Base-by-base conservation (phyloP, 2,888 invertebrate genomes). In the Rhamphomyia laevipes region DNA sequence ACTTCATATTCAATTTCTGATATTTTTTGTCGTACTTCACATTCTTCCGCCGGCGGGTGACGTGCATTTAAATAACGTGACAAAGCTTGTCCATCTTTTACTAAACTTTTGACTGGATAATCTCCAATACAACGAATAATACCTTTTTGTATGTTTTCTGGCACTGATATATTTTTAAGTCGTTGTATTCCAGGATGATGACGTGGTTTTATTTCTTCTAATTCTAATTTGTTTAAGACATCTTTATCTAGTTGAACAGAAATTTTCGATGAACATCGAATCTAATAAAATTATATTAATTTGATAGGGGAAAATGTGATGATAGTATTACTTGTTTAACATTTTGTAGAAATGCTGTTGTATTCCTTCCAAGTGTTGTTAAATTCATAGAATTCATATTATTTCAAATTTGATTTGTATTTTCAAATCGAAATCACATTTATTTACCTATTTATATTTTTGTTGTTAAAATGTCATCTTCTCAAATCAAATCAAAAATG, bases 151-250 rank as follows among this genome's bases (percentile, higher is more conserved):
- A 87, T 74, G 50, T 77, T 73, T 2, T 74, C 66, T 0, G 89
- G 88, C 13, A 87, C 60, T 4, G 65, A 53, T 1, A 78, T 71
- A 2, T 72, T 61, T 57, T 71, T 77, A 1, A 74, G 66, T 54
- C 74, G 73, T 2, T 77, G 68, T 43, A 79, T 74, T 23, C 90
- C 90, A 1, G 86, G 85, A 70, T 90, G 89, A 50, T 78, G 75
- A 46, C 78, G 75, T 0, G 84, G 81, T 64, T 84, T 85, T 0
- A 67, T 37, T 31, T 59, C 59, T 1, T 58, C 56, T 21, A 58
- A 56, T 21, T 66, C 61, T 13, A 68, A 52, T 50, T 62, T 62
- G 1, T 58, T 45, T 2, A 58, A 44, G 2, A 68, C 53, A 6
- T 55, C 54, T 13, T 56, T 55, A 11, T 62, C 59, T 4, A 68